These are phyloP conservation scores for Gambelia wislizenii DNA, from an alignment of 2,797 vertebrate genomes.

Conservation along the genomic window DNA sequence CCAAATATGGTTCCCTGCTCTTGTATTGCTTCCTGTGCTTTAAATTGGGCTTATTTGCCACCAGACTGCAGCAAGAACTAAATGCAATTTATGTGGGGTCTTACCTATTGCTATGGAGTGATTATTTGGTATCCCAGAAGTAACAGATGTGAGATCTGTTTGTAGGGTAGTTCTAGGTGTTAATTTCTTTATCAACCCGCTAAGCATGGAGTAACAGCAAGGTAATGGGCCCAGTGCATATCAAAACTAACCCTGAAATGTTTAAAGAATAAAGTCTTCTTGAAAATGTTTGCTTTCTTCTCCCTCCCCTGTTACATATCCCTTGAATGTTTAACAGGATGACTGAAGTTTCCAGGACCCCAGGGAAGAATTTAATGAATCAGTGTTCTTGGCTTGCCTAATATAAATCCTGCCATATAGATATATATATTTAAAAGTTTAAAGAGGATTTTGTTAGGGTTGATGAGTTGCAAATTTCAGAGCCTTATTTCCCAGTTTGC, in stretches of 20 bases:
- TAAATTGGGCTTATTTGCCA: background rate
- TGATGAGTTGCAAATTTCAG: conserved; percentile 57
- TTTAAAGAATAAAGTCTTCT: conserved; percentile 26
- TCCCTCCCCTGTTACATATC: conserved; percentile 15
- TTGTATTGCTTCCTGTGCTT: conserved; percentile 4
- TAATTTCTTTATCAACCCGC: conserved; percentile 22
- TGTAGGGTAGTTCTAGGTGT: background rate
- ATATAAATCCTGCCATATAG: conserved; percentile 37
- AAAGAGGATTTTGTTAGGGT: conserved; percentile 57
- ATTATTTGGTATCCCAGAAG: conserved; percentile 41
- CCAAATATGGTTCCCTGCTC: rapidly evolving
- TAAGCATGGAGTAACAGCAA: conserved; percentile 27
- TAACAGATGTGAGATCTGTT: background rate
- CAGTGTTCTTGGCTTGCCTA: conserved; percentile 58
- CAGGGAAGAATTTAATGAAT: conserved; percentile 69
- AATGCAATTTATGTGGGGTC: background rate
- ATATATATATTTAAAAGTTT: conserved; percentile 23
- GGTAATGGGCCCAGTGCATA: conserved; percentile 12
- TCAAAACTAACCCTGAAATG: conserved; percentile 26
- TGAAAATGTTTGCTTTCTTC: conserved; percentile 33
- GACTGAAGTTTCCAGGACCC: conserved; percentile 53
- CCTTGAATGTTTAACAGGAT: conserved; percentile 33
- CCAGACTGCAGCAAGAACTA: background rate
- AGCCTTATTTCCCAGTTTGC: conserved; percentile 45
- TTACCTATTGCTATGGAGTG: conserved; percentile 10